Conservation (phyloP, 1,140 invertebrate species). For the Halotydeus destructor region DNA sequence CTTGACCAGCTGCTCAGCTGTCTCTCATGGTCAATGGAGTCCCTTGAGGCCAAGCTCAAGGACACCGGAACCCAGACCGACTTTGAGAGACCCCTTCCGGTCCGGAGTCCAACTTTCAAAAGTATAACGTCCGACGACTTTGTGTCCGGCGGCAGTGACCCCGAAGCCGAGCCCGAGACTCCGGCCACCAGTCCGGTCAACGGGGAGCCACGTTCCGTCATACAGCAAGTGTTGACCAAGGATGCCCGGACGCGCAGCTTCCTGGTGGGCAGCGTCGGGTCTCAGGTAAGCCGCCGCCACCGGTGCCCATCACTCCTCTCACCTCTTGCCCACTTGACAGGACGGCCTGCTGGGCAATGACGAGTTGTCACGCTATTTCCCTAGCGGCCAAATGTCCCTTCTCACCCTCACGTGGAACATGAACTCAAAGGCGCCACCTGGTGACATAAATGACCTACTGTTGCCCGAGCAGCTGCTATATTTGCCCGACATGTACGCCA, state of each 20-base stretch:
- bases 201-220: too few species aligned
- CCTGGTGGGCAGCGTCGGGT: neutral
- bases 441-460: constrained; percentile 62
- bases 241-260: neutral
- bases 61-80: too few species aligned
- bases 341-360: constrained; percentile 48
- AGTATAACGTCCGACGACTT: too few species aligned
- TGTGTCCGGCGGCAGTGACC: too few species aligned
- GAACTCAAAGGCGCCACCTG: constrained; percentile 45
- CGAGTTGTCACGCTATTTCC: constrained; percentile 64
- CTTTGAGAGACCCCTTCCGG: too few species aligned
- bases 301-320: neutral
- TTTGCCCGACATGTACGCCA: constrained; percentile 69
- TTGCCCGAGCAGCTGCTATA: constrained; percentile 56
- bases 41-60: too few species aligned
- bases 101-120: too few species aligned
- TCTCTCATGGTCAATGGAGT: too few species aligned
- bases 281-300: neutral
- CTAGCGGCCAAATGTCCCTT: constrained; percentile 54
- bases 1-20: too few species aligned
- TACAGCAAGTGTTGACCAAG: too few species aligned
- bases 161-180: too few species aligned
- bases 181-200: too few species aligned
- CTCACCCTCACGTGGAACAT: constrained; percentile 92
- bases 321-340: neutral